Conservation (phyloP, 2,797 vertebrate genomes). For the Premnoplex brunnescens region DNA sequence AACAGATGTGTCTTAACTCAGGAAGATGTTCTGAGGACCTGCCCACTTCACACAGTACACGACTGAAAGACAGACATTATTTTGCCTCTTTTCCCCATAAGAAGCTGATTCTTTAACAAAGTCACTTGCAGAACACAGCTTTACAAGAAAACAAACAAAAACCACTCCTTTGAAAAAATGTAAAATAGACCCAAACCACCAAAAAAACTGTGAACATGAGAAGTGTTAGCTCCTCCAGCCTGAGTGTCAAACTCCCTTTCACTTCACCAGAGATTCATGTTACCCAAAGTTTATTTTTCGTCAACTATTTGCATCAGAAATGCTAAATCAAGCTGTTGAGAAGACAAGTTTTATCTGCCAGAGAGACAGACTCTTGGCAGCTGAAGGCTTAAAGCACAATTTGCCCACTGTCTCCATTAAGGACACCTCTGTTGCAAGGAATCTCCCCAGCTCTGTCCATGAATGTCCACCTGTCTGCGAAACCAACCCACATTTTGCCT, state of each 20-base stretch:
- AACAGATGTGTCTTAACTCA: background rate
- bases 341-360: background rate
- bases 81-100: background rate
- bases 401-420: background rate
- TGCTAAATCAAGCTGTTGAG: background rate
- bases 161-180: background rate
- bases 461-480: background rate
- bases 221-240: background rate
- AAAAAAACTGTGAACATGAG: background rate
- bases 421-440: background rate
- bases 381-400: background rate
- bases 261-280: background rate
- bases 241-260: background rate
- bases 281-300: background rate
- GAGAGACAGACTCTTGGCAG: background rate
- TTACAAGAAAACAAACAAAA: background rate
- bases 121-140: background rate
- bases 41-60: background rate
- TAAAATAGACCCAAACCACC: background rate
- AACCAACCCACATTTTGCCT: background rate
- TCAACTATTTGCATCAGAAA: background rate
- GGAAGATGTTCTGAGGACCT: fast-evolving
- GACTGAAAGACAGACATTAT: background rate
- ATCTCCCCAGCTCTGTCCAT: background rate
- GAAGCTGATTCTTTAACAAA: background rate